phyloP scores from a whole-genome alignment of 23 tunicate genomes.

The Ciona savignyi region DNA sequence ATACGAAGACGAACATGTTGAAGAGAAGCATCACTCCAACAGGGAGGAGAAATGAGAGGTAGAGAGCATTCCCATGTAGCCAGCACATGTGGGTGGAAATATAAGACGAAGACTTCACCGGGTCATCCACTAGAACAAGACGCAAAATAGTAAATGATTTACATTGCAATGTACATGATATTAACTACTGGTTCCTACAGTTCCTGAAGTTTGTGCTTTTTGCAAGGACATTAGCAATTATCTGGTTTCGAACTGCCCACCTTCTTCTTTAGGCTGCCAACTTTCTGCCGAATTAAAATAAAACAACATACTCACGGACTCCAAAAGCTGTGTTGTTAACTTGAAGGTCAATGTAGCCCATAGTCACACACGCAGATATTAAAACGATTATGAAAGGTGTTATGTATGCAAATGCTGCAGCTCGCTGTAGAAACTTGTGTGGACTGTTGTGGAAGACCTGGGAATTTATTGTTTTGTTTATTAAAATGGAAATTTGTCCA shows the following conservation, averaged over 20 bases:
- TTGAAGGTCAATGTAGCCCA: slow-evolving; percentile 27
- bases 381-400: slow-evolving; percentile 16
- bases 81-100: not conserved
- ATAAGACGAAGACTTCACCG: not conserved
- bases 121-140: not conserved
- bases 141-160: not conserved
- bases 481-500: too few relatives aligned
- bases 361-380: slow-evolving; percentile 2
- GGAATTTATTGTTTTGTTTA: too few relatives aligned
- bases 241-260: not conserved
- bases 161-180: too few relatives aligned
- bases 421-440: slow-evolving; percentile 8
- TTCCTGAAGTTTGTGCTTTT: not conserved
- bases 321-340: not conserved
- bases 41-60: not conserved
- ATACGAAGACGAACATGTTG: not conserved
- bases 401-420: slow-evolving; percentile 35
- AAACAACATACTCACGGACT: not conserved
- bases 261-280: not conserved
- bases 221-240: not conserved
- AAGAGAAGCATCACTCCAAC: not conserved
- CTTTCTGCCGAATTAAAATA: too few relatives aligned
- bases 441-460: slow-evolving; percentile 11
- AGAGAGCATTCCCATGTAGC: not conserved
- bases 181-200: too few relatives aligned